Percentiles rank a stretch among this genome's conserved stretches.
These are phyloP conservation scores for Globodera rostochiensis DNA, from an alignment of 1,140 invertebrate species.

Conservation along the genomic window DNA sequence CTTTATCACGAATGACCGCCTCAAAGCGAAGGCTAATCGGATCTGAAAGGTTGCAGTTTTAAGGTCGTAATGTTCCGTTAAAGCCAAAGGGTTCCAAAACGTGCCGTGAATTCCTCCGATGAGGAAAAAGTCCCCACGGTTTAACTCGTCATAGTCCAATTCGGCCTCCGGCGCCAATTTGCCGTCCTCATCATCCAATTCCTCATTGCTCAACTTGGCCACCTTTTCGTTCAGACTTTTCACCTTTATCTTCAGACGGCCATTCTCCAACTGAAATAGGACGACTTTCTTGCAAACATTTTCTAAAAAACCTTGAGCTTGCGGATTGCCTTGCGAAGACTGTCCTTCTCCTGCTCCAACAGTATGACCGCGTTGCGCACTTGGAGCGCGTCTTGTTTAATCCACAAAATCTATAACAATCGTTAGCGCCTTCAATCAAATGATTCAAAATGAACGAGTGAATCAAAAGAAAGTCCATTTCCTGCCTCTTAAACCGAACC, in stretches of 20 bases:
- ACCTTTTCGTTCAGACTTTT: conserved; percentile 50
- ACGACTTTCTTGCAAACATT: conserved; percentile 23
- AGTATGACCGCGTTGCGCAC: conserved; percentile 49
- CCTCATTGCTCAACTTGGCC: conserved; percentile 34
- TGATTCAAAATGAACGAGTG: too few species aligned
- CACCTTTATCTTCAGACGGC: conserved; percentile 50
- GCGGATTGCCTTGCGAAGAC: conserved; percentile 58
- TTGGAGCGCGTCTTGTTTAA: conserved; percentile 50
- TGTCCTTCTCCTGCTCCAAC: conserved; percentile 57
- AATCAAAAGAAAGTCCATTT: neutral
- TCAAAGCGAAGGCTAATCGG: conserved; percentile 50
- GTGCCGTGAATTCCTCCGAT: conserved; percentile 56
- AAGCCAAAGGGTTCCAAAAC: neutral
- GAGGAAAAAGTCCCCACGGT: conserved; percentile 51
- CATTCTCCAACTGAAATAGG: conserved; percentile 55
- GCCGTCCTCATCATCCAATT: conserved; percentile 34
- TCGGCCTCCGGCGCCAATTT: conserved; percentile 45
- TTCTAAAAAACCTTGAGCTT: conserved; percentile 53
- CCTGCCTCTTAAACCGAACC: neutral
- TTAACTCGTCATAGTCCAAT: conserved; percentile 56
- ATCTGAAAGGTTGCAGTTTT: conserved; percentile 17
- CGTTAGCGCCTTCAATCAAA: neutral
- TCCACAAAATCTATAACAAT: conserved; percentile 35
- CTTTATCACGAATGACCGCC: conserved; percentile 42
- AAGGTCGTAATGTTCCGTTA: too few species aligned